Base-by-base conservation (phyloP, 64 coral and sea anemone species). In the Montipora foliosa region DNA sequence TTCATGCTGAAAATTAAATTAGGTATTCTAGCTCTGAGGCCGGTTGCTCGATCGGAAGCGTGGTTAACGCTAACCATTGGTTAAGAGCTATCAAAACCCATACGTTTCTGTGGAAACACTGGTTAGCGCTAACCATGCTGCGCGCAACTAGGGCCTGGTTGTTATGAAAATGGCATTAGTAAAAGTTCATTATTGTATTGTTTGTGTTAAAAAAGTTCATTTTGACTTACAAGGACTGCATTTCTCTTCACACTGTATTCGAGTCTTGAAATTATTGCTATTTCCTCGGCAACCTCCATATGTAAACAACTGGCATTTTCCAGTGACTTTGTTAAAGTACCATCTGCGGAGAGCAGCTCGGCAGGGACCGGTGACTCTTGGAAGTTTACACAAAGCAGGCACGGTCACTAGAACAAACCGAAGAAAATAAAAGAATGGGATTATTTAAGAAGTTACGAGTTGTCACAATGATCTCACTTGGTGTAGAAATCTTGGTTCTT, bases 211-310 rank as follows among this genome's bases (percentile, higher is more conserved):
- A 1, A 4, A 15, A 7, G 52, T 64, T 13, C 16, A 50, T n/a
- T 71, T 7, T 6, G 10, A 82, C 79, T 82, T 62, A 82, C 79
- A 25, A 44, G 11, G 25, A 3, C 58, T 5, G 16, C 90, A 92
- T 51, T 50, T 92, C 20, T 29, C 4, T 77, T 92, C 58, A 76
- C 92, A 93, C 21, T 93, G 83, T 8, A 12, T 80, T 44, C 67
- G 59, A 3, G 75, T 62, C 47, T 76, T 47, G 50, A 93, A 93
- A 25, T 93, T 93, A 19, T 93, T 93, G 15, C 67, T 59, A 52
- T 93, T 93, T 87, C 92, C 92, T 55, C 83, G 9, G 70, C 92
- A 93, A 3, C 92, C 92, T 16, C 92, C 92, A 67, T 93, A 93
- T 59, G 25, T 79, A 29, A 93, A 93, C 49, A 67, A 47, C 47